phyloP scores from a whole-genome alignment of 2,113 vertebrate species.

The Rutilus rutilus region DNA sequence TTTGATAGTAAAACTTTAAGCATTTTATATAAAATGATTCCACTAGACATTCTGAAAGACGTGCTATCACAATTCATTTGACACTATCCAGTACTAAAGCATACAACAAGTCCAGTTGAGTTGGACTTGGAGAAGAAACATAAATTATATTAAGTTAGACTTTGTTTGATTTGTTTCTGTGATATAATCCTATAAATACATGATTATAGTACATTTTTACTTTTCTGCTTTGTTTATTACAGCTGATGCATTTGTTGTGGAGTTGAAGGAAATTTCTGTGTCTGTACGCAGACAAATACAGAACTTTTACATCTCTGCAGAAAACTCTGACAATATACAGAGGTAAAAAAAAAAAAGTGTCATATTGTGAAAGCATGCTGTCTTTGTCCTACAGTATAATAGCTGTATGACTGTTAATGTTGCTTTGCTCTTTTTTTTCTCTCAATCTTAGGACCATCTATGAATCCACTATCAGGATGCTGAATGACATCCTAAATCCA shows the following conservation, averaged over 20 bases:
- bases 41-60: not conserved
- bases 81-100: not conserved
- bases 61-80: not conserved
- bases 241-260: constrained; percentile 72
- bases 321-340: constrained; percentile 66
- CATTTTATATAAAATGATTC: not conserved
- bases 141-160: not conserved
- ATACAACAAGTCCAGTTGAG: not conserved
- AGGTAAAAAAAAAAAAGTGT: constrained; percentile 72
- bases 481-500: constrained; percentile 82
- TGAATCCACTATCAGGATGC: constrained; percentile 78
- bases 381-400: not conserved
- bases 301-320: constrained; percentile 65
- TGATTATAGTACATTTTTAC: not conserved
- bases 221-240: constrained; percentile 9
- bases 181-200: not conserved
- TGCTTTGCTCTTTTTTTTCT: not conserved
- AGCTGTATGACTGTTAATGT: not conserved
- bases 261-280: constrained; percentile 75
- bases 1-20: not conserved
- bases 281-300: constrained; percentile 77
- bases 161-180: not conserved
- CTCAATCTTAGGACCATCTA: constrained; percentile 77
- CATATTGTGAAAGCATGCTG: not conserved
- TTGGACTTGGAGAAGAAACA: not conserved